Evolutionary conservation across 2,113 vertebrate genomes (phyloP), one percentile per base, ranked within the genome.

Genomic region (Addax nasomaculatus): DNA sequence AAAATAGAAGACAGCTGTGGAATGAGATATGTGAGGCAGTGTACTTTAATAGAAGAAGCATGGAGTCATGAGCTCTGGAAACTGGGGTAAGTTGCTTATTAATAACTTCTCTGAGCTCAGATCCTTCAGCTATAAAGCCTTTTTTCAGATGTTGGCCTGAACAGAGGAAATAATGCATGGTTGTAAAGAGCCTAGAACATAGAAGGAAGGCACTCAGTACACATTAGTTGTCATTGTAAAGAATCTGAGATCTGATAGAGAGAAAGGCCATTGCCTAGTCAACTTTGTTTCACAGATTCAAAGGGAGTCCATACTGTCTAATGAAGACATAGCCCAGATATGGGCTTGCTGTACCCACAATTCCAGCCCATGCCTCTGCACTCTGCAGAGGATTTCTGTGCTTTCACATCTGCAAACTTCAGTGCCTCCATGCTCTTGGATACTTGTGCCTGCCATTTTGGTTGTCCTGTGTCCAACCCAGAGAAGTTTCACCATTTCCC

Each of bases 251-350:
- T 5, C 12, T 58, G 27, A 67, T 21, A 53, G 36, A 80, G 84
- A 57, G 23, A 88, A 79, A 89, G 14, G 33, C 49, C 81, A 92
- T 19, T 62, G 36, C 64, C 53, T 70, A 79, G 55, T 60, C 49
- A 85, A 96, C 58, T 85, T 92, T 43, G 64, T 84, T 83, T 5
- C 64, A 83, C 94, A 96, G 81, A 78, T 51, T 90, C 58, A 85
- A 87, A 45, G 60, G 33, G 21, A 45, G n/a, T 76, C 53, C 58
- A 86, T 30, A 43, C 14, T 85, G n/a, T 39, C 51, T 96, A 93
- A 60, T 62, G 43, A 64, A 57, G 27, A 13, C 53, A 2, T 43
- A 73, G 45, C 29, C 47, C 81, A 62, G 64, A 91, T 43, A 51
- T 10, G 30, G 57, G 8, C n/a, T 85, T 73, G 53, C 67, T 57